Evolutionary conservation across 2,113 vertebrate species (phyloP).

Genomic region (Megaceryle maxima): DNA sequence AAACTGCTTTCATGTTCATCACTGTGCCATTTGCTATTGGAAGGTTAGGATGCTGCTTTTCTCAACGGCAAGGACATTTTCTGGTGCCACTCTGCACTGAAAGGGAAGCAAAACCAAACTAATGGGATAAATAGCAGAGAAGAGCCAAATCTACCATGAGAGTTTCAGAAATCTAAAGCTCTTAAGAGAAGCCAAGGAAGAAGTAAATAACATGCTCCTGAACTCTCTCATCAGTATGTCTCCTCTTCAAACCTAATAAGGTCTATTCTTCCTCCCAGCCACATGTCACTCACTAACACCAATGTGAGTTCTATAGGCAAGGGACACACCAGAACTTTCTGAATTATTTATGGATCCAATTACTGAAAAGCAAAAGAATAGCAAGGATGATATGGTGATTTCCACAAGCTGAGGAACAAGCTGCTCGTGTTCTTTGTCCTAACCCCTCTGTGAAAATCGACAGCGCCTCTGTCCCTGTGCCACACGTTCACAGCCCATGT

Average conservation of each 20-base stretch:
- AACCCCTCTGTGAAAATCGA: accelerated
- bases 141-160: background rate
- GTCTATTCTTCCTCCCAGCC: background rate
- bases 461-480: accelerated
- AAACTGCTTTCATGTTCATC: background rate
- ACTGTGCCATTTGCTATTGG: background rate
- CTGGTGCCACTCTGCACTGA: background rate
- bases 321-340: background rate
- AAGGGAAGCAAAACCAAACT: background rate
- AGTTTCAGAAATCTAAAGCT: background rate
- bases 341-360: background rate
- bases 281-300: background rate
- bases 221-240: background rate
- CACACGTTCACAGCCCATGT: accelerated
- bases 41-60: background rate
- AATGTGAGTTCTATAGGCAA: accelerated
- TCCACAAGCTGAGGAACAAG: background rate
- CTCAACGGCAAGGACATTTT: background rate
- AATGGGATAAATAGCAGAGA: background rate
- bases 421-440: accelerated
- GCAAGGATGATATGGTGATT: accelerated
- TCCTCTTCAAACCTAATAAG: background rate
- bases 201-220: background rate
- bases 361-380: background rate
- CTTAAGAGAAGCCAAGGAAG: background rate